A percentile compares a stretch with the other conserved stretches of the same genome.
Conservation (phyloP, 2,797 vertebrate genomes). For the Arremon brunneinucha region DNA sequence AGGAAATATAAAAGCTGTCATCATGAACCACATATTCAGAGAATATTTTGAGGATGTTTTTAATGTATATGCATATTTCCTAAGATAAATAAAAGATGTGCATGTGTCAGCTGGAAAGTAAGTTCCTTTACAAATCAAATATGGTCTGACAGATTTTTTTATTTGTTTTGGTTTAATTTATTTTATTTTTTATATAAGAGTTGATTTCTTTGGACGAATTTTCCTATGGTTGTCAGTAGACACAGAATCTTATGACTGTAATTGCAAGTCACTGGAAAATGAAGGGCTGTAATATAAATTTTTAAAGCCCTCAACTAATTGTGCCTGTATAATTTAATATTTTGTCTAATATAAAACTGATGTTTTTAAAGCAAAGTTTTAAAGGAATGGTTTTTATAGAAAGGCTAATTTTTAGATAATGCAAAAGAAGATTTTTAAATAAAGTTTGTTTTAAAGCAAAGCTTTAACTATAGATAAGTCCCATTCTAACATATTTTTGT, state of each 20-base stretch:
- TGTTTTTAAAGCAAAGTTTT: slow-evolving; percentile 62
- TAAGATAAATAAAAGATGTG: background rate
- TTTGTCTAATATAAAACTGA: slow-evolving; percentile 50
- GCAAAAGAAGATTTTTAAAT: slow-evolving; percentile 55
- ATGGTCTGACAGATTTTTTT: background rate
- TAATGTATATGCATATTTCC: background rate
- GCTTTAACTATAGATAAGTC: slow-evolving; percentile 47
- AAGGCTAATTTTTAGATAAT: slow-evolving; percentile 68
- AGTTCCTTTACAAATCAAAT: background rate
- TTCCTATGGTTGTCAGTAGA: slow-evolving; percentile 20
- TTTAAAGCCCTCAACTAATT: slow-evolving; percentile 17
- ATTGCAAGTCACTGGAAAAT: slow-evolving; percentile 44
- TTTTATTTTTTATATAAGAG: slow-evolving; percentile 7
- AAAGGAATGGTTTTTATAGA: slow-evolving; percentile 66
- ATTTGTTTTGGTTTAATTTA: background rate
- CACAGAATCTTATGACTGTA: slow-evolving; percentile 25
- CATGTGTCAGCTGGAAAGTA: background rate
- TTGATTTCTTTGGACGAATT: slow-evolving; percentile 13
- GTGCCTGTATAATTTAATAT: slow-evolving; percentile 66
- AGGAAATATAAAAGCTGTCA: slow-evolving; percentile 21
- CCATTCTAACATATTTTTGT: slow-evolving; percentile 59
- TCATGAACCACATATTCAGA: background rate
- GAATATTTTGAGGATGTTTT: background rate
- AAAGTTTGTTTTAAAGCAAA: slow-evolving; percentile 64
- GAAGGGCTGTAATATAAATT: slow-evolving; percentile 17